Evolutionary conservation across 2,113 vertebrate genomes (phyloP), one percentile per base, ranked within the genome.

Genomic region (Pimephales promelas): DNA sequence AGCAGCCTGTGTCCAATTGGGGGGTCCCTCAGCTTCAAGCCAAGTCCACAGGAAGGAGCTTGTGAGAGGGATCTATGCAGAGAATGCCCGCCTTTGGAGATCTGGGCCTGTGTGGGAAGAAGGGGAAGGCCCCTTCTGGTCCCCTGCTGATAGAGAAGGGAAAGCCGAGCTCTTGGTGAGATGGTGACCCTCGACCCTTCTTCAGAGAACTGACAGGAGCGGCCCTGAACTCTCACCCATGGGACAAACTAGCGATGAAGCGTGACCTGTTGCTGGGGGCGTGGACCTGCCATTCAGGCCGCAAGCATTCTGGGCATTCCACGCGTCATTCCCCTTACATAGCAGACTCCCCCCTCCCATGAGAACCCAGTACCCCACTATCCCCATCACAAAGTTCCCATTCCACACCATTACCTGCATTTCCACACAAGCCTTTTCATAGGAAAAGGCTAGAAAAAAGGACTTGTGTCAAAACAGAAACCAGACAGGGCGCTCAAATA

Each of bases 221-320:
- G 86, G 84, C 43, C 84, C 89, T 93, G 92, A 91, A 89, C 93
- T 92, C 83, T 73, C 88, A 92, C 91, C 91, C 86, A 40, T 86
- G 87, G 87, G 92, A 91, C 47, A 88, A 81, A 91, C 91, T 91
- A 88, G 88, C 82, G 7, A 71, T 90, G 89, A 89, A 92, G 92
- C 88, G 81, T 94, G 91, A 92, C 92, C 88, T 89, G 91, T 82
- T 79, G 0, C 86, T 80, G 81, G 87, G 88, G 86, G 78, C 52
- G 83, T 77, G 81, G 86, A 83, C 22, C 49, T 71, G 68, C 86
- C 81, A 86, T 89, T 77, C 83, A 83, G 40, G 62, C 77, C 83
- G 18, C 83, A 86, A 76, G 83, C 92, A 93, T 94, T 94, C 93
- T 93, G 87, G 57, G 11, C 90, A 93, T 94, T 93, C 93, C 92